Evolutionary conservation across 35 echinoderm and acorn worm genomes (phyloP), one percentile per base, ranked within the genome.

Genomic region (Anneissia japonica): DNA sequence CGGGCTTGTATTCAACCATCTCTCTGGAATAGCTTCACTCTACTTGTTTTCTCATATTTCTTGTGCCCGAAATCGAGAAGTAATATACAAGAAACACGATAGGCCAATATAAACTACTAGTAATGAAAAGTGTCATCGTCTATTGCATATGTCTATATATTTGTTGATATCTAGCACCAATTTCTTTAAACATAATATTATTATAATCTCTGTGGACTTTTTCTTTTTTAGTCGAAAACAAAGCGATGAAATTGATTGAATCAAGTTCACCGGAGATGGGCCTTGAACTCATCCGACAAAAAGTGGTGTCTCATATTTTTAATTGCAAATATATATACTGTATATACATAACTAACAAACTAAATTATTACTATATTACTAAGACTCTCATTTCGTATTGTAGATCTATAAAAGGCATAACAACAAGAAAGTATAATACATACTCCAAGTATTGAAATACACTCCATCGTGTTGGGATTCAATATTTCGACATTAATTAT

Each of bases 21-120:
- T 64, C 51, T 64, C 51, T 64, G 51, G 51, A 64, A 64, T 64
- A 64, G 51, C 51, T 64, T 64, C 51, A 64, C 51, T 64, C 51
- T 64, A 12, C 51, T 2, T 2, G 6, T 64, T n/a, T 64, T 64
- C 51, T 64, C 51, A 64, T 19, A 23, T 64, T 9, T 64, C 51
- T 64, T 64, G 6, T 64, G 51, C 7, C 51, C 51, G 51, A 9
- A 19, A 64, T 64, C 5, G 5, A 9, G 1, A 64, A 64, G 51
- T 64, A 64, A 64, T 64, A 64, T 64, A 64, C 19, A 64, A 64
- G 51, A 64, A 64, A 64, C 51, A 23, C 26, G 51, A 64, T 64
- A n/a, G n/a, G n/a, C n/a, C n/a, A n/a, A 64, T 64, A 64, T 64
- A 64, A 9, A 64, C 26, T 64, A 64, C 21, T 3, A 12, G 51